Base-by-base conservation (phyloP, 2,888 invertebrate species). In the Cantharis lateralis region DNA sequence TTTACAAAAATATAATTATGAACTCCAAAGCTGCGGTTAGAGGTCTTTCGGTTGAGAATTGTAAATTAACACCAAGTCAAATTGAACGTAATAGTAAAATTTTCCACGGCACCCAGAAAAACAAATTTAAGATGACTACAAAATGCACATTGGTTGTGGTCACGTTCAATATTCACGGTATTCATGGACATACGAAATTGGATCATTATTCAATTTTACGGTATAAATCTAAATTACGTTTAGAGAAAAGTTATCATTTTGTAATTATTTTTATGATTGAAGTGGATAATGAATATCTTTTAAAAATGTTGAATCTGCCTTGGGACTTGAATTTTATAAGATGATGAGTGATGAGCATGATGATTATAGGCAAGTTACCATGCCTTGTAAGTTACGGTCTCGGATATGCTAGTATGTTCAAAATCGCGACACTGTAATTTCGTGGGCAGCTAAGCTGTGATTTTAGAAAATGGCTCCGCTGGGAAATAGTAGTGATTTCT, bases 371-470 rank as follows among this genome's bases (percentile, higher is more conserved):
- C 48, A 28, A 68, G 66, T 68, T 72, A 74, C 62, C 64, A 62
- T 74, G 82, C 82, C 80, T 80, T 82, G 75, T 66, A 82, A 83
- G 80, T 82, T 81, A 77, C 72, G 71, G 80, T 79, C 76, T 74
- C 80, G 74, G 80, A 80, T 81, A 81, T 13, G 3, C 10, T 83
- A 76, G 48, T 48, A 48, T 82, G 81, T 82, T 82, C 80, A 82
- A 82, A 82, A 80, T 80, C 82, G 84, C 85, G 85, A 85, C 85
- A 85, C 87, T 85, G 85, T 88, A 88, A 88, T 88, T 88, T 87
- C 84, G 87, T 87, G 85, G 87, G 87, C 86, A 85, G 87, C 86
- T 83, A 87, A 86, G 86, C 86, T 85, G 86, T 87, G 87, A 88
- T 88, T 88, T 88, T 84, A 84, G 86, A 86, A 87, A 87, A 88